phyloP scores from a whole-genome alignment of 2,113 vertebrate genomes.

The Oncorhynchus tshawytscha region DNA sequence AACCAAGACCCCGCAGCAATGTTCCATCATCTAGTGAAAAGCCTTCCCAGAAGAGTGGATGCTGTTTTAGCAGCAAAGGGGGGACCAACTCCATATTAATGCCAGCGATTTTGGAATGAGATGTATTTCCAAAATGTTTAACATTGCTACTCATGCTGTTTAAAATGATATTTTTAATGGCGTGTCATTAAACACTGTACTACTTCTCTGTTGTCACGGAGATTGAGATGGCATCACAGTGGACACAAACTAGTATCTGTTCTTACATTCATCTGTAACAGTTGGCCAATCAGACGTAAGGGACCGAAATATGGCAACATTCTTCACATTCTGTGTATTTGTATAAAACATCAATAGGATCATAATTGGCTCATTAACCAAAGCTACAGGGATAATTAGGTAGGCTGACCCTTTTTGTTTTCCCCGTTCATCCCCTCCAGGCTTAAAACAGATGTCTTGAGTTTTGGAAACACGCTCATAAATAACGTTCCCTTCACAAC shows the following conservation, averaged over 20 bases:
- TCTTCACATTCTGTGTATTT: background rate
- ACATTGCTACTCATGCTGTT: too few species aligned
- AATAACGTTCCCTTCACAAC: background rate
- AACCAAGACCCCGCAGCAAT: too few species aligned
- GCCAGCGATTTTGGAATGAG: too few species aligned
- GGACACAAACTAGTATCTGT: background rate
- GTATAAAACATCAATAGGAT: background rate
- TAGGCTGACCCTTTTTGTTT: background rate
- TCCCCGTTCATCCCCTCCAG: background rate
- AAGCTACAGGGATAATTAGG: background rate
- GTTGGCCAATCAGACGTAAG: background rate
- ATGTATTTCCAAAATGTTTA: too few species aligned
- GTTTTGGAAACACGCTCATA: background rate
- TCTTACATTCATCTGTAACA: background rate
- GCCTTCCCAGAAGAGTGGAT: too few species aligned
- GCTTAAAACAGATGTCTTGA: background rate
- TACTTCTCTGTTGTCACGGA: background rate
- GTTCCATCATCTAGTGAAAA: too few species aligned
- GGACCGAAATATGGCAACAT: background rate
- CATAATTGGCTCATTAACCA: background rate
- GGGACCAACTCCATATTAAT: too few species aligned
- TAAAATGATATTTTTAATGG: too few species aligned
- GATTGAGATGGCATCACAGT: background rate
- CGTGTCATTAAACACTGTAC: background rate
- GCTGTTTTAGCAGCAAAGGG: too few species aligned